Evolutionary conservation across 1,140 invertebrate species (phyloP).

Genomic region (Danaus plexippus): DNA sequence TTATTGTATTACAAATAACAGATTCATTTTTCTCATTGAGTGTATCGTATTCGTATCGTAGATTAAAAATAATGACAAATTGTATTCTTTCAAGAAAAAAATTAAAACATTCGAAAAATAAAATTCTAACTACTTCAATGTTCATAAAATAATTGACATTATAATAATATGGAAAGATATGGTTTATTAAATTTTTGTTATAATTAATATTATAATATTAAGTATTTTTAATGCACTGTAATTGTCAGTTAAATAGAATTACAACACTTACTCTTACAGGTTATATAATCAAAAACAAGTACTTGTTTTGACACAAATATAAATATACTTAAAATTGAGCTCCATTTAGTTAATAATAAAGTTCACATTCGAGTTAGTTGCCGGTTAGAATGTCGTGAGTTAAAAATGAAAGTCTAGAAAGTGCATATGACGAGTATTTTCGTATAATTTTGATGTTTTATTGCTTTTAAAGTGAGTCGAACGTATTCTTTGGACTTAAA

Average conservation of each 20-base stretch:
- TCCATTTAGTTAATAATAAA: constrained; percentile 2
- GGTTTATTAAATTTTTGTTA: no score
- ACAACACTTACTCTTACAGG: constrained; percentile 15
- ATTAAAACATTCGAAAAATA: no score
- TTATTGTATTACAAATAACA: no score
- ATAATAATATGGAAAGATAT: constrained; percentile 6
- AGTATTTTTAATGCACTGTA: no score
- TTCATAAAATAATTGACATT: constrained; percentile 7
- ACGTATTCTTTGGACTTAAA: no score
- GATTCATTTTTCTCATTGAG: no score
- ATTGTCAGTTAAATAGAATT: neutral
- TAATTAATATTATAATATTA: no score
- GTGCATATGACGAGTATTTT: constrained; percentile 1
- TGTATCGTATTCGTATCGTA: no score
- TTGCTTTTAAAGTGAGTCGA: no score
- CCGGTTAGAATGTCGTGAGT: constrained; percentile 14
- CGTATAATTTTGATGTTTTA: neutral
- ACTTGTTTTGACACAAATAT: constrained; percentile 13
- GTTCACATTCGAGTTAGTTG: constrained; percentile 3
- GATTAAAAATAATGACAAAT: no score
- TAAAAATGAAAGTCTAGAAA: constrained; percentile 22
- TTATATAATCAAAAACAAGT: constrained; percentile 17
- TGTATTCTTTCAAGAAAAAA: no score
- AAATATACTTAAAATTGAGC: neutral
- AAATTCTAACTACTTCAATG: neutral